Percentiles rank a stretch among this genome's conserved stretches.
These are phyloP conservation scores for Crocidura indochinensis DNA, from an alignment of 2,797 vertebrate genomes.

Conservation along the genomic window DNA sequence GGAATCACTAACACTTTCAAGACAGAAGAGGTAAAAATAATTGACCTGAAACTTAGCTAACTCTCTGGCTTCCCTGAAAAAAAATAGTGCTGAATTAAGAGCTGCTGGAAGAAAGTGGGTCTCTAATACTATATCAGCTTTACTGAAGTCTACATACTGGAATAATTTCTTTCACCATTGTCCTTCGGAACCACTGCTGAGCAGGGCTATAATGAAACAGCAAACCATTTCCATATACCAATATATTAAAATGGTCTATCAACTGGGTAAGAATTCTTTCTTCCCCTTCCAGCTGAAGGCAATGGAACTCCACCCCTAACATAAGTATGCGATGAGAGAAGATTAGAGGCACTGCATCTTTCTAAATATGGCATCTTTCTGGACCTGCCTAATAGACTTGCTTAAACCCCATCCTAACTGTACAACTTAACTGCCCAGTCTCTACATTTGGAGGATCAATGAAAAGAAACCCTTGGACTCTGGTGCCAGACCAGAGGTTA, in stretches of 20 bases:
- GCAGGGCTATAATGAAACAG: neutral
- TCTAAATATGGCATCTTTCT: conserved; percentile 21
- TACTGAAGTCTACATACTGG: conserved; percentile 34
- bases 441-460: too few relatives aligned
- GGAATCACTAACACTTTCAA: neutral
- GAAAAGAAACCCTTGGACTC: too few relatives aligned
- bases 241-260: neutral
- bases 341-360: neutral
- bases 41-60: neutral
- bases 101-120: too few relatives aligned
- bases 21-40: conserved; percentile 24
- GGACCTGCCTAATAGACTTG: neutral
- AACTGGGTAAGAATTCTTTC: conserved; percentile 40
- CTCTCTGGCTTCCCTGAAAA: neutral
- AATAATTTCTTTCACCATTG: conserved; percentile 11
- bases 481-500: too few relatives aligned
- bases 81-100: neutral
- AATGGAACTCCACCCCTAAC: neutral
- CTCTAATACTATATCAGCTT: conserved; percentile 12
- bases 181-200: conserved; percentile 29
- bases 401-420: neutral
- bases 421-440: neutral
- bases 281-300: neutral
- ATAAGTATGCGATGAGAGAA: conserved; percentile 23
- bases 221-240: conserved; percentile 17